Evolutionary conservation across 2,797 vertebrate species (phyloP).

Genomic region (Lutra lutra): DNA sequence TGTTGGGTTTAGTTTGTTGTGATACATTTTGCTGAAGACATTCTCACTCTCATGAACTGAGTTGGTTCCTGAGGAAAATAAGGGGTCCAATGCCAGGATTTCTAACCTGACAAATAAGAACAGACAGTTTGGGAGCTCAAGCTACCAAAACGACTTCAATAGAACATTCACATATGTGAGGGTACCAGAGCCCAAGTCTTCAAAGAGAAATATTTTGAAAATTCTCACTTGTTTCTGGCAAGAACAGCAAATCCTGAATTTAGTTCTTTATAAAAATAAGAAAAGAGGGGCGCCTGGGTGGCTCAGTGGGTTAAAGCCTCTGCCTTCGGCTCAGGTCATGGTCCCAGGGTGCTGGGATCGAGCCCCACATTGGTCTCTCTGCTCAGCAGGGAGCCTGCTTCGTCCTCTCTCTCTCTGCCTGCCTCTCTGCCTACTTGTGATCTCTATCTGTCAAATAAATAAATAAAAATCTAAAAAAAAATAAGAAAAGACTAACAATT

Average conservation of each 20-base stretch:
- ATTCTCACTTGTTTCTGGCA: constrained; percentile 70
- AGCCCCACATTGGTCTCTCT: too few species aligned
- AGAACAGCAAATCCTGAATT: constrained; percentile 59
- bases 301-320: too few species aligned
- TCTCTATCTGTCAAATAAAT: too few species aligned
- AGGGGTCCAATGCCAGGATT: constrained; percentile 15
- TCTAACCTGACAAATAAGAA: constrained; percentile 51
- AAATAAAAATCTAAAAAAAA: too few species aligned
- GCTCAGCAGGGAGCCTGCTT: too few species aligned
- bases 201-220: constrained; percentile 77
- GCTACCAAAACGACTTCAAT: neutral
- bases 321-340: too few species aligned
- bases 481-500: constrained; percentile 73
- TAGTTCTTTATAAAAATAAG: constrained; percentile 68
- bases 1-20: neutral
- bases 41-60: neutral
- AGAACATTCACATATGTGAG: constrained; percentile 38
- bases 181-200: constrained; percentile 23
- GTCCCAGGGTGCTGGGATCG: too few species aligned
- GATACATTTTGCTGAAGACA: neutral
- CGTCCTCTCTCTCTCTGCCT: too few species aligned
- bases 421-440: too few species aligned
- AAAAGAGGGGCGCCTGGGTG: too few species aligned
- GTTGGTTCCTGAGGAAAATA: constrained; percentile 3
- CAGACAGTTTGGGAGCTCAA: neutral